Base-by-base conservation (phyloP, 2,113 vertebrate species). In the Sapajus apella region DNA sequence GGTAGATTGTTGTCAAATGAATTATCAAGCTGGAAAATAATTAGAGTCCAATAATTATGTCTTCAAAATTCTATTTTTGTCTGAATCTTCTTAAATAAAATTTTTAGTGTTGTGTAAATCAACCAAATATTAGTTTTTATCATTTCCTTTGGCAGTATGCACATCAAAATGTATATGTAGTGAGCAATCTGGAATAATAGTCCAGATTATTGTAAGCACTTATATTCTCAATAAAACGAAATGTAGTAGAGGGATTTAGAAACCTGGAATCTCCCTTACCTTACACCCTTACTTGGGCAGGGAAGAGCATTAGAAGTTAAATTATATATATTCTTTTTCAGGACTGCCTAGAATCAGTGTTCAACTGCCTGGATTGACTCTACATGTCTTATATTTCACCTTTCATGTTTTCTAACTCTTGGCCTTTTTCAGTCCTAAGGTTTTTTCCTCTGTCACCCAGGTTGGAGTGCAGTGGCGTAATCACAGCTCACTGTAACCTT, bases 31-130 rank as follows among this genome's bases (percentile, higher is more conserved):
- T 83, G 37, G 37, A 87, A 58, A 61, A 35, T 70, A 56, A 27
- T 55, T 90, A 58, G 43, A 61, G 8, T 27, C 18, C 77, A 25
- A 47, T 72, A 43, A 56, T 70, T 11, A 88, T 37, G n/a, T 75
- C 55, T 93, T 35, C 40, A 73, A 80, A 55, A 40, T 75, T 61
- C 37, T 55, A 2, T 32, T 93, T 94, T 77, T 50, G 32, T 77
- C 45, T 32, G n/a, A 58, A 9, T 40, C 61, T 82, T 88, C 68
- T 77, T 23, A 61, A 83, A n/a, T 61, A 56, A 35, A 50, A 7
- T n/a, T 94, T 92, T 87, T 47, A 73, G 0, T n/a, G 9, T 73
- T 45, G 14, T 58, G 20, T 58, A 16, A 79, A 13, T 68, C 58
- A 61, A 75, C 47, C 43, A 55, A 7, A 50, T 61, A 58, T 17